Evolutionary conservation across 2,888 invertebrate species (phyloP).

Genomic region (Dascillus cervinus): DNA sequence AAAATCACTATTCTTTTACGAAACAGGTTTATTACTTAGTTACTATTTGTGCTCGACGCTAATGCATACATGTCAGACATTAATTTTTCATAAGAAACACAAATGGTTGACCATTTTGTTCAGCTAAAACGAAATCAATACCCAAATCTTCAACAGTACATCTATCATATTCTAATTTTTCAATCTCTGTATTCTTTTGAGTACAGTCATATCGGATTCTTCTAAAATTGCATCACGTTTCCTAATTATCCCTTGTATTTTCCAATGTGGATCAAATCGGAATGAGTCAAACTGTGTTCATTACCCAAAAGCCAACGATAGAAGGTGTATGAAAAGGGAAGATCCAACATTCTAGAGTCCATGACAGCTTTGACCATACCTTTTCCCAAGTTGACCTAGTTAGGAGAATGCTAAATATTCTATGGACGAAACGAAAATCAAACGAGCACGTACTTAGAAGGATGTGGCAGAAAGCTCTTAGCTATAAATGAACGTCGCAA

Average conservation of each 20-base stretch:
- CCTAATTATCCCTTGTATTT: conserved; percentile 67
- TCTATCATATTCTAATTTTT: conserved; percentile 76
- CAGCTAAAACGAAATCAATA: conserved; percentile 93
- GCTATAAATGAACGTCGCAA: too few species aligned
- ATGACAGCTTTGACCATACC: conserved; percentile 99
- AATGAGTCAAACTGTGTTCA: conserved; percentile 68
- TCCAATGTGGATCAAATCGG: conserved; percentile 78
- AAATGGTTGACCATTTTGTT: too few species aligned
- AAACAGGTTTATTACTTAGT: too few species aligned
- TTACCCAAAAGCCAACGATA: conserved; percentile 94
- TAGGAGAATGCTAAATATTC: too few species aligned
- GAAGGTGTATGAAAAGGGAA: conserved; percentile 89
- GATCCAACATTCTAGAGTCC: conserved; percentile 98
- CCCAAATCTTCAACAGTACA: conserved; percentile 86
- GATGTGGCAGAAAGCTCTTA: too few species aligned
- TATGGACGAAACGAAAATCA: too few species aligned
- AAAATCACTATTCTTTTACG: too few species aligned
- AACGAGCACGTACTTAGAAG: too few species aligned
- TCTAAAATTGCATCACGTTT: conserved; percentile 58
- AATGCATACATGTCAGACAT: too few species aligned
- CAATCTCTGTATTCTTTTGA: conserved; percentile 59
- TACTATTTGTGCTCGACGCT: too few species aligned
- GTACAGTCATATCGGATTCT: conserved; percentile 52
- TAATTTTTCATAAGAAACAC: too few species aligned
- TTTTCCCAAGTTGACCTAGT: too few species aligned